Conservation (phyloP, 2,113 vertebrate genomes). For the Microtus pennsylvanicus region DNA sequence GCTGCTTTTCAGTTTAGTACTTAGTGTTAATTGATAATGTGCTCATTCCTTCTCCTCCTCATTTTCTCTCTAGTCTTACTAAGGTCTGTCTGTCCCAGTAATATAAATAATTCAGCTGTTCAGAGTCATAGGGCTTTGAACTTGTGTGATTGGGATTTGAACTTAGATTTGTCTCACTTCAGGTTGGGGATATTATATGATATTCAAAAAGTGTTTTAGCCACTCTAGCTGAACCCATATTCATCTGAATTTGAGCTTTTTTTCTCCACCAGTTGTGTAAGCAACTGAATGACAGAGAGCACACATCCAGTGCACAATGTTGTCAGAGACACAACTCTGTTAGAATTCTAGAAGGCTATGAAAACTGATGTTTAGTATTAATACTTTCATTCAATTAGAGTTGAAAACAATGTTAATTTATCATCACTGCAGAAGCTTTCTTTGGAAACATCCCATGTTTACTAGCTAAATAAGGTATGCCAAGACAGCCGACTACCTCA, state of each 20-base stretch:
- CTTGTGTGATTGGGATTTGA: not conserved
- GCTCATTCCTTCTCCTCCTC: not conserved
- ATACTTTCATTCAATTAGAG: not conserved
- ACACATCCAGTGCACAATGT: rapidly evolving
- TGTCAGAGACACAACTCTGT: not conserved
- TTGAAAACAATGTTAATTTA: not conserved
- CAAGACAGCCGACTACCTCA: not conserved
- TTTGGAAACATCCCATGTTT: slow-evolving; percentile 8
- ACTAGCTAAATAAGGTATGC: not conserved
- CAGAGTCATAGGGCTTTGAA: not conserved
- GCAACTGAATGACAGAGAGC: not conserved
- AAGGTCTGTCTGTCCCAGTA: not conserved
- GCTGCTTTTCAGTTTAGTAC: not conserved
- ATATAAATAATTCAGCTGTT: not conserved
- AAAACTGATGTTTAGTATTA: not conserved
- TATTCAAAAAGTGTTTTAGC: not conserved
- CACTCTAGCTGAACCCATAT: not conserved
- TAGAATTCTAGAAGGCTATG: not conserved
- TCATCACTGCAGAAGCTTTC: not conserved
- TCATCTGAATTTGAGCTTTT: not conserved
- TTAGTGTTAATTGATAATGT: not conserved
- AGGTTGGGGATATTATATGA: not conserved
- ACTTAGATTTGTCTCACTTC: not conserved
- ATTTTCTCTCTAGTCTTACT: not conserved
- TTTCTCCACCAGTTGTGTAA: not conserved